A percentile compares a stretch with the other conserved stretches of the same genome.
Evolutionary conservation across 2,888 invertebrate species (phyloP).

Genomic region (Lasioglossum calceatum): DNA sequence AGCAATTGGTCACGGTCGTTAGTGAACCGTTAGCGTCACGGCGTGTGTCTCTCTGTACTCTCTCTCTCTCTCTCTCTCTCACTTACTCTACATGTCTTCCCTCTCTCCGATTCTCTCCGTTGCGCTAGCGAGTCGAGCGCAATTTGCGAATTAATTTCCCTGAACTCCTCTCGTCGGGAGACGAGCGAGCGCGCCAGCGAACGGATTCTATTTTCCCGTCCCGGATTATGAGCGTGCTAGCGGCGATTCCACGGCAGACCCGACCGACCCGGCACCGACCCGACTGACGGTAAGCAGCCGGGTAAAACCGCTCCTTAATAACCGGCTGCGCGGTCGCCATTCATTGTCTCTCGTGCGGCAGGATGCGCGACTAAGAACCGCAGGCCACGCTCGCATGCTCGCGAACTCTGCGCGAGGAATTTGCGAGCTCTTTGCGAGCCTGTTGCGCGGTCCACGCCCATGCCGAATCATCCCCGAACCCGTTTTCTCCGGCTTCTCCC

Average conservation of each 20-base stretch:
- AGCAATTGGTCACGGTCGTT: slow-evolving; percentile 78
- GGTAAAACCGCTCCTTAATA: slow-evolving; percentile 54
- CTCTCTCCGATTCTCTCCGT: background rate
- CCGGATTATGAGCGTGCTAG: slow-evolving; percentile 39
- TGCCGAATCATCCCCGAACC: background rate
- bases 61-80: slow-evolving; percentile 4
- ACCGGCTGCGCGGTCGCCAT: slow-evolving; percentile 18
- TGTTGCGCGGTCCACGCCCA: background rate
- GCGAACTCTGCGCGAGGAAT: background rate
- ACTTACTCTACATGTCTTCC: no score
- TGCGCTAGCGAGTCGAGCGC: slow-evolving; percentile 17
- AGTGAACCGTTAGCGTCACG: slow-evolving; percentile 69
- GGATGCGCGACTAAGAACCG: background rate
- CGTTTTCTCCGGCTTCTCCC: background rate
- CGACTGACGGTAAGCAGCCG: background rate
- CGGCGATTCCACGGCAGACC: background rate
- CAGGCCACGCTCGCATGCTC: background rate
- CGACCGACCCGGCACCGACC: no score
- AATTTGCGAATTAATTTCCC: slow-evolving; percentile 74
- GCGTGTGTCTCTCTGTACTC: slow-evolving; percentile 36
- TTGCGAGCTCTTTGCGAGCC: background rate
- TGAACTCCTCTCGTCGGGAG: slow-evolving; percentile 45
- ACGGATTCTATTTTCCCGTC: slow-evolving; percentile 65
- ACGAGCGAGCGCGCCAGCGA: slow-evolving; percentile 39
- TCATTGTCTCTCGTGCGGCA: background rate